These are phyloP conservation scores for Gymnocheta viridis DNA, from an alignment of 2,888 invertebrate species.

Conservation along the genomic window DNA sequence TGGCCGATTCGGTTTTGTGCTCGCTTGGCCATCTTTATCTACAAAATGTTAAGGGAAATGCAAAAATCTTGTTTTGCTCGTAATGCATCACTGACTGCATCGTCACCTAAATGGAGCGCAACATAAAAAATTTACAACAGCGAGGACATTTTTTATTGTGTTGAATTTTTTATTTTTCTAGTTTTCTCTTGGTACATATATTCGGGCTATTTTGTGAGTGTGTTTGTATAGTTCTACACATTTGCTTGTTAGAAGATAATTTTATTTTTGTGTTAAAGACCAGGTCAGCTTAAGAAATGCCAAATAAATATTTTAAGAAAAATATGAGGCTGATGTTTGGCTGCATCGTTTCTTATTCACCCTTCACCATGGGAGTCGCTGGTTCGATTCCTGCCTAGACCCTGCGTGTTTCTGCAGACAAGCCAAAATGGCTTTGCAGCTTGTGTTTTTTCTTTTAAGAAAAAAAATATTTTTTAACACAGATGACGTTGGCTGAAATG, in stretches of 20 bases:
- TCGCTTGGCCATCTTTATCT: constrained; percentile 53
- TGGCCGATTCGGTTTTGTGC: not conserved
- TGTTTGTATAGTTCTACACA: not conserved
- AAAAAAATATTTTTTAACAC: too few species aligned
- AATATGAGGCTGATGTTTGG: not conserved
- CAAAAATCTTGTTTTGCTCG: constrained; percentile 68
- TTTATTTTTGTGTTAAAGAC: constrained; percentile 56
- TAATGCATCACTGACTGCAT: constrained; percentile 66
- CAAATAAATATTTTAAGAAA: not conserved
- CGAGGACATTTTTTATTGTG: constrained; percentile 62
- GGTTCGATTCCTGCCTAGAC: too few species aligned
- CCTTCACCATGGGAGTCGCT: too few species aligned
- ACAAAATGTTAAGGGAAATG: constrained; percentile 63
- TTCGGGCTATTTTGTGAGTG: not conserved
- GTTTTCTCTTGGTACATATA: not conserved
- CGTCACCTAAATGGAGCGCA: constrained; percentile 67
- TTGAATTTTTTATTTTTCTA: constrained; percentile 31
- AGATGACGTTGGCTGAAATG: too few species aligned
- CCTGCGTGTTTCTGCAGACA: too few species aligned
- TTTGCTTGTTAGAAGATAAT: constrained; percentile 61
- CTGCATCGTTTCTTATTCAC: not conserved
- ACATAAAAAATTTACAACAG: constrained; percentile 51
- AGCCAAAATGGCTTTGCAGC: too few species aligned
- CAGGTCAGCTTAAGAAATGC: constrained; percentile 27
- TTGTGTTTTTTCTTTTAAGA: too few species aligned